phyloP scores from a whole-genome alignment of 1,140 invertebrate species.

The Drosophila melanogaster region Release_6_plus_ISO1_MT NT_033777.3:20944001-20944500 shows the following conservation, averaged over 20 bases:
- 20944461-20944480: constrained; percentile 46
- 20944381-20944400: constrained; percentile 45
- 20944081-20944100: constrained; percentile 37
- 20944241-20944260: constrained; percentile 18
- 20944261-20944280: constrained; percentile 6
- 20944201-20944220: constrained; percentile 19
- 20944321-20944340: neutral
- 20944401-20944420: constrained; percentile 62
- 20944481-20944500: constrained; percentile 30
- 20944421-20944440: constrained; percentile 60
- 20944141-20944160: constrained; percentile 15
- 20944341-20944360: constrained; percentile 19
- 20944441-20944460: constrained; percentile 35
- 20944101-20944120: constrained; percentile 48
- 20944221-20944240: constrained; percentile 42
- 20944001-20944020: constrained; percentile 1
- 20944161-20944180: constrained; percentile 37
- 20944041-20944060: constrained; percentile 36
- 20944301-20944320: neutral
- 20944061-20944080: constrained; percentile 35
- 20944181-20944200: constrained; percentile 21
- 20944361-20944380: constrained; percentile 52
- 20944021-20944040: constrained; percentile 16
- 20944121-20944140: constrained; percentile 46
- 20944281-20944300: constrained; percentile 17